Conservation (phyloP, 2,797 vertebrate genomes). For the Hyperoplus immaculatus region DNA sequence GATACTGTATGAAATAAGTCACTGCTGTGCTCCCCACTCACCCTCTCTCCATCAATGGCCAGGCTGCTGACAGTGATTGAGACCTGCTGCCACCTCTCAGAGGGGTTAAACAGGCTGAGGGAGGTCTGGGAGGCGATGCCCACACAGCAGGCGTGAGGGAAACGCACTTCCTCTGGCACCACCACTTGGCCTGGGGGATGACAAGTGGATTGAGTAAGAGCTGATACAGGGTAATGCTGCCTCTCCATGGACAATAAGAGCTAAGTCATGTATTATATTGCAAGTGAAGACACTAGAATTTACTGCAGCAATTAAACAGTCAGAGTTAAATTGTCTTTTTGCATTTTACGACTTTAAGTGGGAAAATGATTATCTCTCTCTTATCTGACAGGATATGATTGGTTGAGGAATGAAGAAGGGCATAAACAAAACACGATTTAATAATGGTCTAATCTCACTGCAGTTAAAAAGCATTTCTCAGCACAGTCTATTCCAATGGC, state of each 20-base stretch:
- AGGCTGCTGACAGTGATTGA: conserved; percentile 87
- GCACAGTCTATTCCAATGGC: neutral
- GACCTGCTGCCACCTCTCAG: conserved; percentile 95
- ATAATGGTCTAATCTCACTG: neutral
- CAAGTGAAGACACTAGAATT: neutral
- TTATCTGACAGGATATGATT: neutral
- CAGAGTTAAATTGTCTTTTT: conserved; percentile 10
- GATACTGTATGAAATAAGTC: neutral
- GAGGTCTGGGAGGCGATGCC: conserved; percentile 94
- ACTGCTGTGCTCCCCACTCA: conserved; percentile 56
- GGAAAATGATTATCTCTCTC: neutral
- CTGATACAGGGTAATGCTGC: neutral
- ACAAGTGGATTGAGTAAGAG: neutral
- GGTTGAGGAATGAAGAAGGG: neutral
- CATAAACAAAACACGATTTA: neutral
- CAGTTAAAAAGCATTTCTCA: neutral
- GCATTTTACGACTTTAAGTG: conserved; percentile 8
- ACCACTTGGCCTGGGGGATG: conserved; percentile 85
- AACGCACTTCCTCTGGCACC: conserved; percentile 93
- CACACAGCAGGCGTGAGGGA: conserved; percentile 93
- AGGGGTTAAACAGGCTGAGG: conserved; percentile 93
- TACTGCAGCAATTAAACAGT: conserved; percentile 13
- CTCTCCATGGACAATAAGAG: neutral
- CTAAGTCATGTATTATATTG: too few relatives aligned
- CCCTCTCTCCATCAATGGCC: conserved; percentile 93